Evolutionary conservation across 2,888 invertebrate genomes (phyloP).

Genomic region (Malthinus seriepunctatus): DNA sequence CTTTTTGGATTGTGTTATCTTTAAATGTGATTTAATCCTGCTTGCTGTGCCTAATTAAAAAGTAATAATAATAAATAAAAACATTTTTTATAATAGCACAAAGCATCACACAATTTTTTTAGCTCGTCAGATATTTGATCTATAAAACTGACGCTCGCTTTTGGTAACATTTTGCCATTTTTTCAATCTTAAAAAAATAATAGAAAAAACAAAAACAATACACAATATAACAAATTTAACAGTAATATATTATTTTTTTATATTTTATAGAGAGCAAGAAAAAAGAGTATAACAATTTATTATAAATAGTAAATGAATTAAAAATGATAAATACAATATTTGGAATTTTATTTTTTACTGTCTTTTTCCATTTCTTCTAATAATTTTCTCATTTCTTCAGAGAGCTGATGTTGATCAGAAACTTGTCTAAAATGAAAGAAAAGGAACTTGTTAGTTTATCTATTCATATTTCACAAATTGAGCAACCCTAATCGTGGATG

Average conservation of each 20-base stretch:
- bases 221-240: conserved; percentile 4
- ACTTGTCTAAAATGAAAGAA: conserved; percentile 41
- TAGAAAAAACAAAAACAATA: conserved; percentile 3
- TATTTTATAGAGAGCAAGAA: too few species aligned
- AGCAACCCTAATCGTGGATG: neutral
- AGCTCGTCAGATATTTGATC: neutral
- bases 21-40: neutral
- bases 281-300: too few species aligned
- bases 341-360: conserved; percentile 48
- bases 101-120: conserved; percentile 3
- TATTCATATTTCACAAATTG: neutral
- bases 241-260: neutral
- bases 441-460: neutral
- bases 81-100: conserved; percentile 1
- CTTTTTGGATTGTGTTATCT: conserved; percentile 1
- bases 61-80: neutral
- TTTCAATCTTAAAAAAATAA: neutral
- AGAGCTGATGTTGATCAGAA: conserved; percentile 51
- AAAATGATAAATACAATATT: too few species aligned
- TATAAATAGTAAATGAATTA: too few species aligned
- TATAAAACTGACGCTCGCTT: neutral
- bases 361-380: conserved; percentile 52
- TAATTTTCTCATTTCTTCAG: conserved; percentile 53
- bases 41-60: conserved; percentile 3
- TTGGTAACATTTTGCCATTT: neutral